Percentiles rank a stretch among this genome's conserved stretches.
These are phyloP conservation scores for Mirounga angustirostris DNA, from an alignment of 2,113 vertebrate genomes.

Conservation along the genomic window DNA sequence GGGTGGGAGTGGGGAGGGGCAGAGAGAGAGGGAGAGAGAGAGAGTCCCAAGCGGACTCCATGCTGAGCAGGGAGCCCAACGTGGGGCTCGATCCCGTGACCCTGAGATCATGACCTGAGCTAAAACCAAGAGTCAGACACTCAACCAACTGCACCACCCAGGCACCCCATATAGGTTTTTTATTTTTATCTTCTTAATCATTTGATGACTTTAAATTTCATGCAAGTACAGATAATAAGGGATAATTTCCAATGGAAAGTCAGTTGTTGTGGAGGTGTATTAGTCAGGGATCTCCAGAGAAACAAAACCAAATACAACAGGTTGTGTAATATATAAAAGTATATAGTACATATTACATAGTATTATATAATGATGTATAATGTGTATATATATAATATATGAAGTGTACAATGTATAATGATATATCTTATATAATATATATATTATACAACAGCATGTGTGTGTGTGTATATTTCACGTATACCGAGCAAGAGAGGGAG, in stretches of 20 bases:
- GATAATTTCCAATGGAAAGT: not conserved
- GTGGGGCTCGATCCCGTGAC: not conserved
- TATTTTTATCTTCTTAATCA: not conserved
- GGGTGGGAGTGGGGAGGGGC: too few species aligned
- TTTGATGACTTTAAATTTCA: conserved; percentile 46
- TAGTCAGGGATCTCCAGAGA: not conserved
- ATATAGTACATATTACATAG: too few species aligned
- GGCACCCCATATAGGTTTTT: not conserved
- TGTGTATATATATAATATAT: not conserved
- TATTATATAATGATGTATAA: not conserved
- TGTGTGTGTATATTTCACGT: not conserved
- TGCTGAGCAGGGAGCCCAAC: not conserved
- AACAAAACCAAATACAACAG: not conserved
- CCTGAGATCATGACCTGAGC: not conserved
- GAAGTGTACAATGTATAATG: not conserved
- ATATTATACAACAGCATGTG: not conserved
- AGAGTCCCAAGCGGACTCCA: not conserved
- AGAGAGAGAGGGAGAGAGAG: not conserved
- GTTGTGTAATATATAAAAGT: not conserved
- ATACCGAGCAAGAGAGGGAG: not conserved
- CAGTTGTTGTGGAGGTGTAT: not conserved
- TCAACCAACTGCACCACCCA: not conserved
- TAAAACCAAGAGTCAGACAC: not conserved
- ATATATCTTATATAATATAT: not conserved
- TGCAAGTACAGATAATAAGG: not conserved